Evolutionary conservation across 1,140 invertebrate genomes (phyloP).

Genomic region (Paramacrobiotus metropolitanus): DNA sequence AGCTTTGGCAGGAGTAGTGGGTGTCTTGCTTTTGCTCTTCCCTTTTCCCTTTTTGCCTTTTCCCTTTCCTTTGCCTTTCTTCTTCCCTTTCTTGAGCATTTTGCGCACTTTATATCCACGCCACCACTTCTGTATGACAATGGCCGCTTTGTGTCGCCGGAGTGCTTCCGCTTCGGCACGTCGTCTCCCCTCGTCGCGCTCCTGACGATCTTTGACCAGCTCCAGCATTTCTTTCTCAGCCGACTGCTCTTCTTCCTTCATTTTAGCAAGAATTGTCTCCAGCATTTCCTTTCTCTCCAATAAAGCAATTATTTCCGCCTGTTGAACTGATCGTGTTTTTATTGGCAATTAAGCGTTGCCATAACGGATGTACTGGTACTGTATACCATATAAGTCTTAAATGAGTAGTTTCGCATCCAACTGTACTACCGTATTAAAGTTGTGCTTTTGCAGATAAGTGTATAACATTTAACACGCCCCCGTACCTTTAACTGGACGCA

Average conservation of each 20-base stretch:
- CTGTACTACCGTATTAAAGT: no score
- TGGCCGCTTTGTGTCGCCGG: neutral
- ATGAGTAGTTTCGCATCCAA: no score
- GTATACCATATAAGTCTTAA: no score
- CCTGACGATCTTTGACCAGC: neutral
- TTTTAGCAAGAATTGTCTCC: neutral
- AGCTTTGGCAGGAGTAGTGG: no score
- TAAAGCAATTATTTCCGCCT: neutral
- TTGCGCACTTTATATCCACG: neutral
- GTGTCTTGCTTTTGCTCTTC: neutral
- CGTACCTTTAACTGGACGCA: neutral
- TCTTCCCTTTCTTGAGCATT: neutral
- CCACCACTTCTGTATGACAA: neutral
- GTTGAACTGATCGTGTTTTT: neutral
- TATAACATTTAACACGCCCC: no score
- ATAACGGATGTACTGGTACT: neutral
- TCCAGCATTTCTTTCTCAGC: neutral
- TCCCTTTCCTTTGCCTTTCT: neutral
- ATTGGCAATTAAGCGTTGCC: neutral
- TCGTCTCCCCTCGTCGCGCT: neutral
- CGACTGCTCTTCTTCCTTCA: neutral
- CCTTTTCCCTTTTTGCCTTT: neutral
- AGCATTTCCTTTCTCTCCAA: neutral
- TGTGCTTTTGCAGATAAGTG: no score
- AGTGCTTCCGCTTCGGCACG: neutral